These are phyloP conservation scores for Capitella teleta DNA, from an alignment of 1,140 invertebrate species.

Conservation along the genomic window DNA sequence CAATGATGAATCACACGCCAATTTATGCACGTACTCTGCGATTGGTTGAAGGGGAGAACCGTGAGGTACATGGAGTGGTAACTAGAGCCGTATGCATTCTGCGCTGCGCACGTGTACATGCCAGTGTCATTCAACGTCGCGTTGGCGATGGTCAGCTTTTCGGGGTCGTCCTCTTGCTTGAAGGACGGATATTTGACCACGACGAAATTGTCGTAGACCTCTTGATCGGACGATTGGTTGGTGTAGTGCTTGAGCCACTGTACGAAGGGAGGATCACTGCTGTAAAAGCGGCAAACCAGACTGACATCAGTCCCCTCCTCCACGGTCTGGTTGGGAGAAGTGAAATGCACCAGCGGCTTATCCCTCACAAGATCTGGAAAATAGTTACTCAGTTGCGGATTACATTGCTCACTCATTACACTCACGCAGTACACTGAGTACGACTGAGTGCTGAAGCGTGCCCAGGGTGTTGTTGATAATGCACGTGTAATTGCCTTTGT, in stretches of 20 bases:
- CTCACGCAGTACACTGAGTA: no score
- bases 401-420: no score
- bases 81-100: slow-evolving; percentile 65
- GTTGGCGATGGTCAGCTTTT: slow-evolving; percentile 66
- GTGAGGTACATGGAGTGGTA: slow-evolving; percentile 68
- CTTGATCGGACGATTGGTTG: neutral
- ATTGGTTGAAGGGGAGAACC: no score
- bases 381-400: no score
- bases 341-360: no score
- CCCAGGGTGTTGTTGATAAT: slow-evolving; percentile 2
- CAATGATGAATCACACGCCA: no score
- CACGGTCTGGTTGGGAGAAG: slow-evolving; percentile 1
- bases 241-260: slow-evolving; percentile 58
- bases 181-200: neutral
- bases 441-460: no score
- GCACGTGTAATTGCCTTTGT: neutral
- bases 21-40: no score
- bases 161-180: slow-evolving; percentile 17
- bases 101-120: slow-evolving; percentile 82
- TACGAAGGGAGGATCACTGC: slow-evolving; percentile 43
- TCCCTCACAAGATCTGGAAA: no score
- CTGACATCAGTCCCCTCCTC: neutral
- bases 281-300: neutral
- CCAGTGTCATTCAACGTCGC: slow-evolving; percentile 77
- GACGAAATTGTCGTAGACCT: neutral